phyloP scores from a whole-genome alignment of 1,140 invertebrate genomes.

The Neodiprion pinetum region DNA sequence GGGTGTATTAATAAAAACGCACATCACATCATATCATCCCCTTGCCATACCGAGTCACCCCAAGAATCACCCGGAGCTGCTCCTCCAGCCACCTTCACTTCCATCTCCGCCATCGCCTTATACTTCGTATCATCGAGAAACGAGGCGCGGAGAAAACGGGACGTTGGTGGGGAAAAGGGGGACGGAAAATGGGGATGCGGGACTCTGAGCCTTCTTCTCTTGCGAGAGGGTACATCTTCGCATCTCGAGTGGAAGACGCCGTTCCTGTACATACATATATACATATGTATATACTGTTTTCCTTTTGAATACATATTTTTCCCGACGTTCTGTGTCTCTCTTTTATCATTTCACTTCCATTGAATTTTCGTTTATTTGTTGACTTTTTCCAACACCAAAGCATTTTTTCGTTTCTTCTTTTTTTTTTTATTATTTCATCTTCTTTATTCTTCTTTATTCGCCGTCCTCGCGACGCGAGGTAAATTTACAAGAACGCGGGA shows the following conservation, averaged over 20 bases:
- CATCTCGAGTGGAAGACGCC: not conserved
- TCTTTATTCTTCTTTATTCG: no score
- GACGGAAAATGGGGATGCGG: no score
- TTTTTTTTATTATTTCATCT: no score
- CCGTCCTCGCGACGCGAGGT: no score
- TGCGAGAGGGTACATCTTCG: not conserved
- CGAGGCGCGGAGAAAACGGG: not conserved
- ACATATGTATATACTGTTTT: not conserved
- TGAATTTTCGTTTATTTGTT: no score
- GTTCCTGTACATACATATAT: not conserved
- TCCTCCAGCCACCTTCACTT: conserved; percentile 7
- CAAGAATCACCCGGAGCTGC: no score
- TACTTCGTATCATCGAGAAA: not conserved
- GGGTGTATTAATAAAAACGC: conserved; percentile 46
- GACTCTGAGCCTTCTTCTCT: no score
- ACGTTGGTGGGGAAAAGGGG: not conserved
- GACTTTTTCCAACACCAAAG: no score
- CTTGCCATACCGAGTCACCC: not conserved
- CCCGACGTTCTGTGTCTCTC: no score
- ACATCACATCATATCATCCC: conserved; percentile 41
- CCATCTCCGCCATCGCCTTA: not conserved
- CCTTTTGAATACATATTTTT: not conserved
- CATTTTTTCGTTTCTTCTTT: no score
- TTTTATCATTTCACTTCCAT: no score
- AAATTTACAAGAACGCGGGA: no score